Evolutionary conservation across 2,888 invertebrate species (phyloP).

Genomic region (Leptinotarsa tumamoca): DNA sequence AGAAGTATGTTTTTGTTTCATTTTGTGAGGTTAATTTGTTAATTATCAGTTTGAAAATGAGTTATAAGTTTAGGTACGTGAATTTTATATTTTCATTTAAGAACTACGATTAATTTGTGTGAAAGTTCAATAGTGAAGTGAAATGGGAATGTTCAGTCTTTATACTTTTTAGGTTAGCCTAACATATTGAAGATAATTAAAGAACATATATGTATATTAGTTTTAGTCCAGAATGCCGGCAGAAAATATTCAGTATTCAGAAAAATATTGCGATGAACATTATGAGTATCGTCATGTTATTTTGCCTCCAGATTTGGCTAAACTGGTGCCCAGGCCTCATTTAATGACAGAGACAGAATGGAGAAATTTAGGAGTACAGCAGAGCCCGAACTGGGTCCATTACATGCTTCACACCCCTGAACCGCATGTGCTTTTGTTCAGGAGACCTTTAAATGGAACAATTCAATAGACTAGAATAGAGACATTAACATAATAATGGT

Average conservation of each 20-base stretch:
- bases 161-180: too few species aligned
- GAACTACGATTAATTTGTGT: too few species aligned
- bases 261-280: slow-evolving; percentile 87
- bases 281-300: slow-evolving; percentile 96
- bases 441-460: slow-evolving; percentile 67
- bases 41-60: too few species aligned
- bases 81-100: too few species aligned
- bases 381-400: slow-evolving; percentile 91
- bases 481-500: too few species aligned
- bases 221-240: slow-evolving; percentile 46
- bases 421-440: slow-evolving; percentile 87
- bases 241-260: slow-evolving; percentile 86
- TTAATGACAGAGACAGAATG: slow-evolving; percentile 95
- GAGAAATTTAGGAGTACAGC: slow-evolving; percentile 94
- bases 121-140: too few species aligned
- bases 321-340: slow-evolving; percentile 88
- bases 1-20: too few species aligned
- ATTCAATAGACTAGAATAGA: background rate
- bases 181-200: background rate
- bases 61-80: too few species aligned
- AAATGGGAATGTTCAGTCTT: too few species aligned
- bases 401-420: slow-evolving; percentile 94
- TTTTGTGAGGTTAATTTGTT: too few species aligned
- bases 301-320: slow-evolving; percentile 85
- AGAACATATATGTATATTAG: background rate